Percentiles rank a stretch among this genome's conserved stretches.
phyloP scores from a whole-genome alignment of 30 jellyfish, hydroid and myxozoan species.

The Aurelia coerulea region DNA sequence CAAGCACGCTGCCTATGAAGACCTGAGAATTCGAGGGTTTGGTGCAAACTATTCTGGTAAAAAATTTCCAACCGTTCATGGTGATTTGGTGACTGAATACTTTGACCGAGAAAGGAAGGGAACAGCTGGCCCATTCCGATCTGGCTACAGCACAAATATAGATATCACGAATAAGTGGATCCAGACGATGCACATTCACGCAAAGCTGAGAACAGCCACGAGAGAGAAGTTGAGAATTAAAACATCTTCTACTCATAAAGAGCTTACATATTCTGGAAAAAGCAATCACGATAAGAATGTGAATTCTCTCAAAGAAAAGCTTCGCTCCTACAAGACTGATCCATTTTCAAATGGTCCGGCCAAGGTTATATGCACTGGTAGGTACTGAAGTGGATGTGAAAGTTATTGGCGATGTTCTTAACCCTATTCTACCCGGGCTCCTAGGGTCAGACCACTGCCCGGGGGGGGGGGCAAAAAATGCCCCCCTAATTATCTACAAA shows the following conservation, averaged over 20 bases:
- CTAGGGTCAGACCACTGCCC: too few relatives aligned
- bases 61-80: not conserved
- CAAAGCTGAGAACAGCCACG: not conserved
- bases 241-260: constrained; percentile 1
- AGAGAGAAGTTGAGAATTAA: constrained; percentile 6
- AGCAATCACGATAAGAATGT: constrained; percentile 3
- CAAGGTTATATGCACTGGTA: too few relatives aligned
- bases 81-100: constrained; percentile 4
- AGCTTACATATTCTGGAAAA: not conserved
- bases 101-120: constrained; percentile 16
- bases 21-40: not conserved
- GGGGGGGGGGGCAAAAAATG: too few relatives aligned
- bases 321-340: too few relatives aligned
- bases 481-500: too few relatives aligned
- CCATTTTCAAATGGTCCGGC: too few relatives aligned
- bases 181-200: constrained; percentile 13
- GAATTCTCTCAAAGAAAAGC: not conserved
- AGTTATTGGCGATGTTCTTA: too few relatives aligned
- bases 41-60: not conserved
- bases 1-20: constrained; percentile 6
- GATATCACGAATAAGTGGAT: constrained; percentile 9
- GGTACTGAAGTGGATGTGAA: too few relatives aligned
- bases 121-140: constrained; percentile 29
- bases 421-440: too few relatives aligned
- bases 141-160: constrained; percentile 17